Evolutionary conservation across 2,888 invertebrate genomes (phyloP), one percentile per base, ranked within the genome.

Genomic region (Sminthurides aquaticus): DNA sequence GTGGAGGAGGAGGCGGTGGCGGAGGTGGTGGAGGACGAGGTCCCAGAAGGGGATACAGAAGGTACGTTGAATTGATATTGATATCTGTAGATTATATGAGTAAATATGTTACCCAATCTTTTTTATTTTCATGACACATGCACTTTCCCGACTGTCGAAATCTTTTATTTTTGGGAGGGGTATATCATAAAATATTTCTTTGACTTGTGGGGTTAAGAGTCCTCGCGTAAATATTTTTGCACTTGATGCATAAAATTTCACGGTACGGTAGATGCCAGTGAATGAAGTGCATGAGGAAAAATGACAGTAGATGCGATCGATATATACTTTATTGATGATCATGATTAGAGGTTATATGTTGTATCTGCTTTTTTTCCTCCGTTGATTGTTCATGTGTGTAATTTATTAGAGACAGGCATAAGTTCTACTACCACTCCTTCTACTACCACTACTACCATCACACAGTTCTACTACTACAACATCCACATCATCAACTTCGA

Each of bases 11-110:
- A 3, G 60, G 65, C 3, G 60, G 60, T 55, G 65, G 61, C 8
- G 27, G 65, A 2, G 49, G 61, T 20, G 52, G 59, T 29, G 22
- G 57, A 20, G 55, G 57, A 58, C 20, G 57, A 11, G 63, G 66
- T 15, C 48, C 59, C 1, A 28, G 66, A 22, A 49, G 63, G 18
- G 60, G 63, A 91, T 91, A 1, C 84, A 90, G 74, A 89, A 52
- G 52, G 52, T 52, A 22, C 5, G 52, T 43, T 43, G 43, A 43
- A n/a, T n/a, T n/a, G n/a, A n/a, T n/a, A n/a, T n/a, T n/a, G n/a
- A n/a, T n/a, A n/a, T n/a, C n/a, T n/a, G n/a, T n/a, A n/a, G n/a
- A n/a, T n/a, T n/a, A n/a, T n/a, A n/a, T n/a, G n/a, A n/a, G n/a
- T n/a, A n/a, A n/a, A n/a, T n/a, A n/a, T n/a, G n/a, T n/a, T n/a